Evolutionary conservation across 2,113 vertebrate species (phyloP).

Genomic region (Aldabrachelys gigantea): DNA sequence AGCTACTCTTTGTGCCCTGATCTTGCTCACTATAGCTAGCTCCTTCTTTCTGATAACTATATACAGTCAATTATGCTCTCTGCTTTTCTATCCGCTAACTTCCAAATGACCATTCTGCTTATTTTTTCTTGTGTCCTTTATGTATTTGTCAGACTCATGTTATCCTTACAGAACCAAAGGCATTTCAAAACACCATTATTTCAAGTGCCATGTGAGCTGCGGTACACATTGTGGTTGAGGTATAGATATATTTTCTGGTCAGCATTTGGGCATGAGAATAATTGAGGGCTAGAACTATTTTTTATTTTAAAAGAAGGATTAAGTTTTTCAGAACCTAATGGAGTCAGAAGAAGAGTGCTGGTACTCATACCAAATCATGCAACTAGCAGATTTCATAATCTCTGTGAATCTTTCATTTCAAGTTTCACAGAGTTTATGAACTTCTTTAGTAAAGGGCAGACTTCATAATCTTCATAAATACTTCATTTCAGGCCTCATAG

Average conservation of each 20-base stretch:
- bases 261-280: background rate
- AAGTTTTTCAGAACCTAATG: background rate
- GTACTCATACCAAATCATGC: background rate
- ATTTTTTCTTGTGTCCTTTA: background rate
- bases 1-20: background rate
- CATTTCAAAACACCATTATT: background rate
- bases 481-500: constrained; percentile 28
- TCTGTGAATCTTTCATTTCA: background rate
- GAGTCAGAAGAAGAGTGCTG: accelerated
- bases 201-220: background rate
- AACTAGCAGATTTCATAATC: constrained; percentile 12
- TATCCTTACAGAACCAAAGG: background rate
- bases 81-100: background rate
- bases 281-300: background rate
- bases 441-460: background rate
- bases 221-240: background rate
- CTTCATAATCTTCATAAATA: constrained; percentile 16
- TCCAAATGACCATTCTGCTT: background rate
- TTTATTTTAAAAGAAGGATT: background rate
- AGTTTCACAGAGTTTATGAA: background rate
- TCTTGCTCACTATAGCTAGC: background rate
- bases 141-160: background rate
- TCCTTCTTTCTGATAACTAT: background rate
- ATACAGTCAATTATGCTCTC: background rate
- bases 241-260: background rate